Percentiles rank a stretch among this genome's conserved stretches.
Conservation (phyloP, 2,888 invertebrate species). For the Hirtodrosophila confusa region DNA sequence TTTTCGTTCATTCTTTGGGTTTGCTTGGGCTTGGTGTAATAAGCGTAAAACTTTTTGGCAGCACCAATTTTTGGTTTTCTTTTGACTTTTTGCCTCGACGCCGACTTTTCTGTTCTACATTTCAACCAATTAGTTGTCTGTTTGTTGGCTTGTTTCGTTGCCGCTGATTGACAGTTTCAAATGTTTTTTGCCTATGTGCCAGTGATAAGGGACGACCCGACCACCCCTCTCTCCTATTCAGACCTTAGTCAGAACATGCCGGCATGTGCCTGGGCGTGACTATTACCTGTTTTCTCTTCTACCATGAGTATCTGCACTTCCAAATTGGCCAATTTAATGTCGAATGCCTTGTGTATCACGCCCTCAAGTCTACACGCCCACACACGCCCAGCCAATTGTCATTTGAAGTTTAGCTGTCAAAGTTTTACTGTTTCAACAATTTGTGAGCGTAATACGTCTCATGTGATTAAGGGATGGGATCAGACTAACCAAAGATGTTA, state of each 20-base stretch:
- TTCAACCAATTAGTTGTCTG: conserved; percentile 74
- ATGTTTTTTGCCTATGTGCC: conserved; percentile 37
- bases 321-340: conserved; percentile 66
- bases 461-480: conserved; percentile 7
- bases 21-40: conserved; percentile 57
- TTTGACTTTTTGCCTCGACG: conserved; percentile 35
- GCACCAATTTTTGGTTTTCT: conserved; percentile 58
- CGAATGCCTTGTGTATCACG: conserved; percentile 29
- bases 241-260: conserved; percentile 4
- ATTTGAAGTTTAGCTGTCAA: conserved; percentile 66
- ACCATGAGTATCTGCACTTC: conserved; percentile 29
- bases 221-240: conserved; percentile 1
- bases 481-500: conserved; percentile 16
- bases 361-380: conserved; percentile 27
- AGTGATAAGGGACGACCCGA: conserved; percentile 62
- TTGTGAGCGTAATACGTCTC: conserved; percentile 35
- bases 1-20: conserved; percentile 40
- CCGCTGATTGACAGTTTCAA: conserved; percentile 75
- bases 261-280: conserved; percentile 55
- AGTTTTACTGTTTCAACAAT: conserved; percentile 41
- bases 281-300: conserved; percentile 50
- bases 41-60: conserved; percentile 76
- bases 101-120: conserved; percentile 57
- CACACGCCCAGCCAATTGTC: conserved; percentile 67
- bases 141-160: conserved; percentile 58